phyloP scores from a whole-genome alignment of 2,888 invertebrate species.

The Monoplex corrugatus region DNA sequence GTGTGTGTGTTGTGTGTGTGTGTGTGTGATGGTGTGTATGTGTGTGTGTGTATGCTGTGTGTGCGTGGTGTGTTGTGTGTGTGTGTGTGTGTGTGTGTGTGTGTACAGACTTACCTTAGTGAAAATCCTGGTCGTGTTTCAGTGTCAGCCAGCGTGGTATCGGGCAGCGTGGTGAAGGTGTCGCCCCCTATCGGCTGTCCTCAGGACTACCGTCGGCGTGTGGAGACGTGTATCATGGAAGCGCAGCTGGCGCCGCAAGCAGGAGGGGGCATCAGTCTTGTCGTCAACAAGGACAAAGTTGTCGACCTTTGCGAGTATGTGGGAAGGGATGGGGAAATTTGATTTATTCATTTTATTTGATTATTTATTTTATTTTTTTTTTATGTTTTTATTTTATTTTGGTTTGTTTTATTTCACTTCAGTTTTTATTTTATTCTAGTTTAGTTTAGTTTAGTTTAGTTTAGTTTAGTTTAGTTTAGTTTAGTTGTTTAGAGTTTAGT shows the following conservation, averaged over 20 bases:
- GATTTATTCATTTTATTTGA: too few species aligned
- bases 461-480: too few species aligned
- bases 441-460: too few species aligned
- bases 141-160: background rate
- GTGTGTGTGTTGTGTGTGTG: background rate
- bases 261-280: constrained; percentile 53
- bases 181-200: constrained; percentile 47
- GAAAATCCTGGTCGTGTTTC: background rate
- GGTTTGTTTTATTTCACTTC: background rate
- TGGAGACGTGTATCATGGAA: constrained; percentile 58
- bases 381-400: background rate
- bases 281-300: constrained; percentile 54
- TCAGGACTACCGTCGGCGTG: constrained; percentile 53
- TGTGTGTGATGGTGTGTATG: background rate
- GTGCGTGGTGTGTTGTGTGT: background rate
- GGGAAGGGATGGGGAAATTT: too few species aligned
- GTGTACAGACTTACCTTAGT: background rate
- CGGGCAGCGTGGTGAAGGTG: constrained; percentile 33
- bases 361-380: background rate
- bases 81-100: background rate
- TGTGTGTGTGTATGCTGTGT: background rate
- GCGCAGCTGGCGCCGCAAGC: constrained; percentile 58
- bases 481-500: too few species aligned
- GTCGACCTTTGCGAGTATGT: constrained; percentile 57
- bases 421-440: too few species aligned